phyloP scores from a whole-genome alignment of 2,888 invertebrate species.

The Oscheius sp. region DNA sequence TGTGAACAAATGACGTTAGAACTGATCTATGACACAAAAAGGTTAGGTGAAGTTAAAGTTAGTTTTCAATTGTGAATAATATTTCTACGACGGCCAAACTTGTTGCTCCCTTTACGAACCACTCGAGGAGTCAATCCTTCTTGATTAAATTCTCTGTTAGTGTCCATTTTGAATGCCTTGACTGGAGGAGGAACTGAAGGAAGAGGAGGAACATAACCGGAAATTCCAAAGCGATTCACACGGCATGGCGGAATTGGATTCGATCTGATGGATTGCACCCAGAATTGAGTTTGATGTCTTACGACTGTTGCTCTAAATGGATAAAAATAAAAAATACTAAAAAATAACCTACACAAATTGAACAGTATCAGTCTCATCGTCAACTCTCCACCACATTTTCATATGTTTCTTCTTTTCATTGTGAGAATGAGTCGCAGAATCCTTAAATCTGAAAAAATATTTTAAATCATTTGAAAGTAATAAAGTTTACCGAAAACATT shows the following conservation, averaged over 20 bases:
- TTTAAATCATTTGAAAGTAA: too few species aligned
- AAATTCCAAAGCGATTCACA: conserved; percentile 48
- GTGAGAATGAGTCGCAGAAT: conserved; percentile 68
- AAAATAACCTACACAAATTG: conserved; percentile 64
- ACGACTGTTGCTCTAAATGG: conserved; percentile 67
- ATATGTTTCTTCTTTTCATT: conserved; percentile 67
- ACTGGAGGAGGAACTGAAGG: conserved; percentile 63
- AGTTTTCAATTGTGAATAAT: not conserved
- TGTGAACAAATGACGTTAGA: too few species aligned
- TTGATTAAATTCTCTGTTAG: conserved; percentile 60
- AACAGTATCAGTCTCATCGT: conserved; percentile 61
- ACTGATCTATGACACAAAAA: not conserved
- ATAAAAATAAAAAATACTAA: not conserved
- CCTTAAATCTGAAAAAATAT: conserved; percentile 43
- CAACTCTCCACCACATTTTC: conserved; percentile 66
- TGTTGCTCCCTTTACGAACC: conserved; percentile 24
- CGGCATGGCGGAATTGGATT: conserved; percentile 64
- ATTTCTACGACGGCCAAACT: not conserved
- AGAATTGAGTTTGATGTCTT: conserved; percentile 61
- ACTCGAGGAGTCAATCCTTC: conserved; percentile 27
- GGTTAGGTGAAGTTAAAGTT: not conserved
- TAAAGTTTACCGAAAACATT: conserved; percentile 58
- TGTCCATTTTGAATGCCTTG: conserved; percentile 66
- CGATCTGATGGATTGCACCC: conserved; percentile 64
- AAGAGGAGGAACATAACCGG: conserved; percentile 50